phyloP scores from a whole-genome alignment of 2,797 vertebrate species.

The Glyptemys insculpta region DNA sequence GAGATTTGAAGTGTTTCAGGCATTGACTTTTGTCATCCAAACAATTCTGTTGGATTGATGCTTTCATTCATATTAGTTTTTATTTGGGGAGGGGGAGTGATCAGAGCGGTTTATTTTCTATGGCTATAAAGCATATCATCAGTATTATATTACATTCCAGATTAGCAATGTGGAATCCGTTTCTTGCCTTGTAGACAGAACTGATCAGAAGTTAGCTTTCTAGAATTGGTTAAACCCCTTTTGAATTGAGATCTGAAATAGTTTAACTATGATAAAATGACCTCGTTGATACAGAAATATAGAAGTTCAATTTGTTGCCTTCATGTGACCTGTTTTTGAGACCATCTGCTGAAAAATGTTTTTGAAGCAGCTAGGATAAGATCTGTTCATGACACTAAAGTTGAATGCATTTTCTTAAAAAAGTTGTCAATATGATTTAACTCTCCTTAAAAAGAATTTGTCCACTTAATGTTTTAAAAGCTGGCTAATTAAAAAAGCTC shows the following conservation, averaged over 20 bases:
- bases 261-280: background rate
- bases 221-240: background rate
- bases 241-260: background rate
- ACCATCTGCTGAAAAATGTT: background rate
- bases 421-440: background rate
- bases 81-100: background rate
- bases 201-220: background rate
- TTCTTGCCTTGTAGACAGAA: background rate
- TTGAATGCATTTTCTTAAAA: background rate
- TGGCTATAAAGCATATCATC: background rate
- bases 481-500: background rate
- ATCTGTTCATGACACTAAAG: background rate
- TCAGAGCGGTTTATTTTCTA: background rate
- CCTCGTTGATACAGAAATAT: background rate
- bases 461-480: background rate
- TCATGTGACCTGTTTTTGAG: background rate
- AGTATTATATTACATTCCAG: background rate
- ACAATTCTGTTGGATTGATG: rapidly evolving
- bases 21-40: background rate
- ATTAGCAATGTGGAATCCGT: background rate
- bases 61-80: background rate
- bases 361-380: background rate
- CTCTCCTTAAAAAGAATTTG: background rate
- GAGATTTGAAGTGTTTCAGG: background rate
- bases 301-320: background rate